Base-by-base conservation (phyloP, 2,797 vertebrate species). In the Malacoraja senta region DNA sequence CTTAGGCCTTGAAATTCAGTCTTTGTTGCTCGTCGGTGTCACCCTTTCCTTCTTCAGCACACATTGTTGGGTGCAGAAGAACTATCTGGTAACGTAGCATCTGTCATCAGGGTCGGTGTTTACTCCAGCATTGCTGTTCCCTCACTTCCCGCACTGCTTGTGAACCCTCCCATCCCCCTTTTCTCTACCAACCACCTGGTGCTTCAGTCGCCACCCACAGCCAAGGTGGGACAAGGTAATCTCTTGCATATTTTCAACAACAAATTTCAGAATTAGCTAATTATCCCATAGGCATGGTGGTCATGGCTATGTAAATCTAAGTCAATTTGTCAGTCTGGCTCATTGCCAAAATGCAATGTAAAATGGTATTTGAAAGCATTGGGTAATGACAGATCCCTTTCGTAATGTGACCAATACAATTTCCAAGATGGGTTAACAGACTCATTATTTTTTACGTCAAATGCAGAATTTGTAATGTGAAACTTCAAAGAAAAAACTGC, bases 221-320 rank as follows among this genome's bases (percentile, higher is more conserved):
- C 95, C 95, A 95, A 96, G 96, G 94, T 92, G 96, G 95, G 94
- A 96, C 97, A 97, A 97, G 97, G 97, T 98, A 97, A 98, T 98
- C 97, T 96, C 95, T 94, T 97, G 96, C 98, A 98, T 98, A 98
- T 98, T 99, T 98, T 98, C 97, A 98, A 98, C 98, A 99, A 98
- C 98, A 99, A 98, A 97, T 97, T 96, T 94, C 94, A 97, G 97
- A 99, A 97, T 96, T 96, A 97, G 97, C 98, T 98, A 98, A 99
- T 99, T 98, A 99, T 98, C 97, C 98, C 96, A 96, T 96, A 97
- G 96, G 97, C 97, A 96, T 96, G 95, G 94, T 95, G 96, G 97
- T 97, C 97, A 95, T 96, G 38, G 72, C 71, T 17, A 76, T 95
- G 94, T 96, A 96, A 95, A 95, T 94, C 93, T 93, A 19, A 96